Evolutionary conservation across 2,797 vertebrate species (phyloP), one percentile per base, ranked within the genome.

Genomic region (Gymnocypris eckloni): DNA sequence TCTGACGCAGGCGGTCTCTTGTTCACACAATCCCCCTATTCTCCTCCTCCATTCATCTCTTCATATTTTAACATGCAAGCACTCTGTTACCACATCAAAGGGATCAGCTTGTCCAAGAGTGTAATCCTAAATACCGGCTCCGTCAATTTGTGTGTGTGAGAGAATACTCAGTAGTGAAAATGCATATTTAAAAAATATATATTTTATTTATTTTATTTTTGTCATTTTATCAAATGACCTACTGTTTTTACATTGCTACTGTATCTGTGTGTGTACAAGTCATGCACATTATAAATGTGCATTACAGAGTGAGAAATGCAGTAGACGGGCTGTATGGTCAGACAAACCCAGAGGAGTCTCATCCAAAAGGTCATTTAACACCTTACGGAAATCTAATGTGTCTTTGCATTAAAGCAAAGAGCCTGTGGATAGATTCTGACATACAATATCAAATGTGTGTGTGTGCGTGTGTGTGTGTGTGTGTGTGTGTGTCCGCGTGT

Each of bases 311-410:
- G 12, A 73, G 13, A 59, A 87, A 89, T 79, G 59, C 39, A 76
- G 43, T 28, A 79, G 88, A 81, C 52, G 25, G 79, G 50, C 9
- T 81, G 52, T 84, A 79, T 50, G 48, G 45, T 59, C 75, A 28
- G 56, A 86, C 56, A 79, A 72, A 79, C 66, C 83, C 83, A 83
- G 73, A 54, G 85, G 76, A 89, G 87, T 81, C 87, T 37, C 59
- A 73, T 50, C 54, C n/a, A 22, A 88, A 88, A 90, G 89, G 89
- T 90, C 83, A 90, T 86, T 56, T 61, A 66, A 43, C 83, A 82
- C 66, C 84, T 86, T 86, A 70, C 25, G 4, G 50, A 87, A 90
- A 88, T 87, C 18, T 25, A 87, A 90, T 81, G 78, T 88, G 85
- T 87, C 80, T 80, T 37, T 83, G 80, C 56, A 77, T 83, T 85